These are phyloP conservation scores for Platyrinchus mystaceus DNA, from an alignment of 2,797 vertebrate species.

Conservation along the genomic window DNA sequence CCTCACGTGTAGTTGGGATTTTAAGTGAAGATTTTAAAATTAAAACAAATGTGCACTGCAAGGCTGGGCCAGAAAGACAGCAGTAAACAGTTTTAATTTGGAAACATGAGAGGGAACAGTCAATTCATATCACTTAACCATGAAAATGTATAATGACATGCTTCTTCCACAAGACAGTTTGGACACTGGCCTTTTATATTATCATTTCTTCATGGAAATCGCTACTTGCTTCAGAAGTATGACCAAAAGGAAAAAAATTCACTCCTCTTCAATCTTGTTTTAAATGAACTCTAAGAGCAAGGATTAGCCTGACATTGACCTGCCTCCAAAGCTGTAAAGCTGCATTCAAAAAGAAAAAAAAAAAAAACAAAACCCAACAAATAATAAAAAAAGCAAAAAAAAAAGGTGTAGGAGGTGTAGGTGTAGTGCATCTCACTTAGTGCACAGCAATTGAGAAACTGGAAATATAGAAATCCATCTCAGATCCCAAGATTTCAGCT, in stretches of 20 bases:
- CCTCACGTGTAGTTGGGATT: accelerated
- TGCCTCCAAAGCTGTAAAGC: neutral
- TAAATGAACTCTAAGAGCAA: neutral
- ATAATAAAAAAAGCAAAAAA: neutral
- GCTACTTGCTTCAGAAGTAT: neutral
- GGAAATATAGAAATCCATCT: neutral
- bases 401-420: neutral
- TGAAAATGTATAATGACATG: neutral
- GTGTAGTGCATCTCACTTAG: accelerated
- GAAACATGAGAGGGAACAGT: neutral
- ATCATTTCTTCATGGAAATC: neutral
- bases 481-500: neutral
- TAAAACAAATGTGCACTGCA: neutral
- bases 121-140: neutral
- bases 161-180: neutral
- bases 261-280: neutral
- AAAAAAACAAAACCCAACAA: neutral
- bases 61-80: neutral
- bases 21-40: neutral
- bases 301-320: neutral
- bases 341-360: neutral
- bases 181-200: neutral
- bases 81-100: neutral
- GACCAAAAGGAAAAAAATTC: neutral
- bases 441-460: neutral